Evolutionary conservation across 1,140 invertebrate species (phyloP).

Genomic region (Dinothrombium tinctorium): DNA sequence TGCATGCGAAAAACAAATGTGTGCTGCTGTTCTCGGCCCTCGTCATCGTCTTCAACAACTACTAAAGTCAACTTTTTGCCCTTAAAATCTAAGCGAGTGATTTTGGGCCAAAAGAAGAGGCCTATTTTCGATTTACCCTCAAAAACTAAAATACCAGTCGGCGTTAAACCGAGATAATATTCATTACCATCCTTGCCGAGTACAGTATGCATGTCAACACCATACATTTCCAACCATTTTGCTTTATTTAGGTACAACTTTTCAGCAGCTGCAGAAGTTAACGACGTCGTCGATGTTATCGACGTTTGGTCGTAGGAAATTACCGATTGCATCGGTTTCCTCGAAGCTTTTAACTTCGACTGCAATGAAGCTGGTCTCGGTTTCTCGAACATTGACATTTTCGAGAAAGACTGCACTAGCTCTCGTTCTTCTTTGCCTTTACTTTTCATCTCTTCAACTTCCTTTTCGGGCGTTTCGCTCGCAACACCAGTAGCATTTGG

Average conservation of each 20-base stretch:
- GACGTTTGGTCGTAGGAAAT: slow-evolving; percentile 4
- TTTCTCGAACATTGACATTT: too few species aligned
- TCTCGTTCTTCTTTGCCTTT: too few species aligned
- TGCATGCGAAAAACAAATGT: slow-evolving; percentile 52
- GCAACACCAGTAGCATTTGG: background rate
- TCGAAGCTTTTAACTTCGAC: too few species aligned
- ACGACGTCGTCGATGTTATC: slow-evolving; percentile 2
- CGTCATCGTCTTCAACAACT: slow-evolving; percentile 88
- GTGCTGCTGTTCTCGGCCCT: slow-evolving; percentile 69
- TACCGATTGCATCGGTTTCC: too few species aligned
- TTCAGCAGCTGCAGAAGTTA: slow-evolving; percentile 36
- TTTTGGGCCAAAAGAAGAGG: slow-evolving; percentile 95
- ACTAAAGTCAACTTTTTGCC: slow-evolving; percentile 81
- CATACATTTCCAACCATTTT: slow-evolving; percentile 60
- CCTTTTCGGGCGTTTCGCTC: background rate
- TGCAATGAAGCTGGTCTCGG: too few species aligned
- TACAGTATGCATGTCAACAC: slow-evolving; percentile 51
- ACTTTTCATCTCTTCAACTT: too few species aligned
- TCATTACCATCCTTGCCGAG: slow-evolving; percentile 79
- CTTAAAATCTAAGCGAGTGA: slow-evolving; percentile 86
- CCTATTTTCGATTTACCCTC: slow-evolving; percentile 89
- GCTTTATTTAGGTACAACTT: slow-evolving; percentile 50
- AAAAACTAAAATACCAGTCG: slow-evolving; percentile 84
- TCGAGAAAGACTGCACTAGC: too few species aligned
- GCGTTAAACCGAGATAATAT: slow-evolving; percentile 87